Evolutionary conservation across 2,888 invertebrate species (phyloP).

Genomic region (Plebejus melissa): DNA sequence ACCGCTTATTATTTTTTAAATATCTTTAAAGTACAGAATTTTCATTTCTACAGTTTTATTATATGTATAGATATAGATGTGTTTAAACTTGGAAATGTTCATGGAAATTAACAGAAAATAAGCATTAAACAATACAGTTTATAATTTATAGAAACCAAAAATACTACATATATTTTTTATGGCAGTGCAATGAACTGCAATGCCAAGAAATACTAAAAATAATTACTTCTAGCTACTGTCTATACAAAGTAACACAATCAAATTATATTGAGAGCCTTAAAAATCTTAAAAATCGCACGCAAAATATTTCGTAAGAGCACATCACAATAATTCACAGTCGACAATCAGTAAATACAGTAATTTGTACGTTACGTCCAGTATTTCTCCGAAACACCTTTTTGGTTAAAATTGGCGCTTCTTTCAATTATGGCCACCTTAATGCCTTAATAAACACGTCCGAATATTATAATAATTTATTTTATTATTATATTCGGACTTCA

Average conservation of each 20-base stretch:
- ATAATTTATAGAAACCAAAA: too few relatives aligned
- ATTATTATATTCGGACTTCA: too few relatives aligned
- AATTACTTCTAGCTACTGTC: not conserved
- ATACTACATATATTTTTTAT: too few relatives aligned
- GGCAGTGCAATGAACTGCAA: too few relatives aligned
- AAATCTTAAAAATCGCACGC: not conserved
- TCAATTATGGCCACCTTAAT: not conserved
- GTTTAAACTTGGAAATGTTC: too few relatives aligned
- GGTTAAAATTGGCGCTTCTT: constrained; percentile 1
- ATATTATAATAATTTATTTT: too few relatives aligned
- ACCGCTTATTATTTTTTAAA: too few relatives aligned
- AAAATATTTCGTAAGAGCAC: constrained; percentile 3
- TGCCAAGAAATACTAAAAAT: not conserved
- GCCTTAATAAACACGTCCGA: not conserved
- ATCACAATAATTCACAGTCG: not conserved
- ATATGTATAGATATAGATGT: too few relatives aligned
- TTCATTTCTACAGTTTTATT: too few relatives aligned
- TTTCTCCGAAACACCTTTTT: constrained; percentile 13
- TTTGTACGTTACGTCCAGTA: not conserved
- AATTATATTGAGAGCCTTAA: not conserved
- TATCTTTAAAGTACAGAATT: too few relatives aligned
- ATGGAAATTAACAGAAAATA: too few relatives aligned
- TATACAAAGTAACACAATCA: not conserved
- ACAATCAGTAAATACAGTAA: constrained; percentile 4
- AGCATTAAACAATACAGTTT: too few relatives aligned